phyloP scores from a whole-genome alignment of 30 jellyfish, hydroid and myxozoan genomes.

The Hydra vulgaris region DNA sequence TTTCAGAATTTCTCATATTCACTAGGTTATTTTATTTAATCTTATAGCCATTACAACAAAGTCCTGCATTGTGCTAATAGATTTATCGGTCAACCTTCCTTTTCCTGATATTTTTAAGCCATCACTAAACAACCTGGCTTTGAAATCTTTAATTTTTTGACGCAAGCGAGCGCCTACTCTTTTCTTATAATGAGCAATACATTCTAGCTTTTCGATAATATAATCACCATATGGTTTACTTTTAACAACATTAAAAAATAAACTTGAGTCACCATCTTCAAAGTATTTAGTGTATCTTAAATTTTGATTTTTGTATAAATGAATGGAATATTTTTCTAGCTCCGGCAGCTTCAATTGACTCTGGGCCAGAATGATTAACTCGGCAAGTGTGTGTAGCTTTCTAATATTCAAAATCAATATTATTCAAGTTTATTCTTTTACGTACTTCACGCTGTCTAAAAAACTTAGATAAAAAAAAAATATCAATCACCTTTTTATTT shows the following conservation, averaged over 20 bases:
- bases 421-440: not conserved
- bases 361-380: not conserved
- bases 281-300: not conserved
- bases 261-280: not conserved
- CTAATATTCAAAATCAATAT: not conserved
- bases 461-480: not conserved
- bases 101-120: not conserved
- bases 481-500: not conserved
- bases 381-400: not conserved
- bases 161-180: not conserved
- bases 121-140: not conserved
- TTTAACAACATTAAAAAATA: too few species aligned
- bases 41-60: too few species aligned
- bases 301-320: not conserved
- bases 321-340: not conserved
- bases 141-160: too few species aligned
- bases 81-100: not conserved
- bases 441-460: not conserved
- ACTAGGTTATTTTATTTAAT: too few species aligned
- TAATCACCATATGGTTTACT: not conserved
- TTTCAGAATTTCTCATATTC: too few species aligned
- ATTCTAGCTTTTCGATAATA: not conserved
- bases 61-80: too few species aligned
- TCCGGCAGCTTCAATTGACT: not conserved
- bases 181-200: not conserved